Evolutionary conservation across 2,888 invertebrate genomes (phyloP).

Genomic region (Autographa gamma): DNA sequence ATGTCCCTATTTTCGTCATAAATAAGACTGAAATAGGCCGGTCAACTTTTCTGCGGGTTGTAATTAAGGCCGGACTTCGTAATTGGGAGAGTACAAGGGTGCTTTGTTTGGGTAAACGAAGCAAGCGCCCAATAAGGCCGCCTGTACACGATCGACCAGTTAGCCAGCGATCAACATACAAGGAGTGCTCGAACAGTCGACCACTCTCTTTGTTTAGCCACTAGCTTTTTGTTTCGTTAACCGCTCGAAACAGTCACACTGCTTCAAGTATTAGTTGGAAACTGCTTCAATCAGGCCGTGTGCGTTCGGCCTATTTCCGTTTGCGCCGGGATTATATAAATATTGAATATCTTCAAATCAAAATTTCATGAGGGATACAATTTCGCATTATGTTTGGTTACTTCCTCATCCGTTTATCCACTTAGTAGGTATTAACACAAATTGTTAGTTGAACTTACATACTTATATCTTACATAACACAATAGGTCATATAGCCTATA

Average conservation of each 20-base stretch:
- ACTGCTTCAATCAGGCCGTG: too few relatives aligned
- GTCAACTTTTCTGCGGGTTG: conserved; percentile 49
- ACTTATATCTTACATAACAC: neutral
- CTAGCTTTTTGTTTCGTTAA: too few relatives aligned
- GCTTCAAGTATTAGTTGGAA: too few relatives aligned
- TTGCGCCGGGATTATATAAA: conserved; percentile 2
- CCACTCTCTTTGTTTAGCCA: too few relatives aligned
- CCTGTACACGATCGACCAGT: too few relatives aligned
- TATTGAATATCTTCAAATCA: neutral
- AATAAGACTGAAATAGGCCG: conserved; percentile 30
- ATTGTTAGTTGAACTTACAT: neutral
- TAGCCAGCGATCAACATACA: too few relatives aligned
- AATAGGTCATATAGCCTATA: neutral
- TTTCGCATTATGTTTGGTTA: neutral
- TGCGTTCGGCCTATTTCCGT: neutral
- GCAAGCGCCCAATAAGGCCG: conserved; percentile 24
- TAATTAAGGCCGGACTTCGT: conserved; percentile 54
- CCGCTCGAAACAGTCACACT: too few relatives aligned
- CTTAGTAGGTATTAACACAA: neutral
- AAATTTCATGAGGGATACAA: neutral
- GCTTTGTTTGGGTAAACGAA: conserved; percentile 40
- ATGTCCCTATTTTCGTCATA: conserved; percentile 28
- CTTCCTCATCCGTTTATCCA: neutral
- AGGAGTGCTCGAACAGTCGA: too few relatives aligned
- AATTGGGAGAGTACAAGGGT: conserved; percentile 41